Evolutionary conservation across 2,888 invertebrate species (phyloP), one percentile per base, ranked within the genome.

Genomic region (Alsophila aescularia): DNA sequence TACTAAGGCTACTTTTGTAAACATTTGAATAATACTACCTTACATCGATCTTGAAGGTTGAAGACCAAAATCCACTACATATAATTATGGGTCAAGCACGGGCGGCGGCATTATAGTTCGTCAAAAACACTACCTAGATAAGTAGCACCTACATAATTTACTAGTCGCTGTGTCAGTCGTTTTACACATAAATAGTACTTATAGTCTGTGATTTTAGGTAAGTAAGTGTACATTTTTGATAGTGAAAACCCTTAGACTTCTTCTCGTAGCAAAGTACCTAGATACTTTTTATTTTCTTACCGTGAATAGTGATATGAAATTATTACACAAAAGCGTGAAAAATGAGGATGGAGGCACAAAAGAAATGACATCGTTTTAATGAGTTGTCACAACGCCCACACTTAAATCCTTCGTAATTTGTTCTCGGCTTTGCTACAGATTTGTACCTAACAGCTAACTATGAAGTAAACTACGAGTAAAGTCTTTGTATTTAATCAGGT

Each of bases 291-390:
- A 18, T 16, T 16, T 41, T 41, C 14, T 9, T 36, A 10, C 37
- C 36, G 13, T 47, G 39, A 37, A 39, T n/a, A 39, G 16, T 7
- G 37, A 29, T 31, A 18, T 13, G 47, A 29, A 16, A 7, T 21
- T 15, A 42, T 47, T 32, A 24, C 36, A 53, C 42, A 27, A 44
- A 53, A 14, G 32, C 37, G 43, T 18, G 52, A 57, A 54, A 47
- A 54, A 54, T 56, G 21, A 50, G 27, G 29, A 18, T 34, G 14
- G 24, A 45, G 21, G 47, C 52, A 61, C 52, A 61, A 51, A 52
- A 50, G 39, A 49, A 54, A 44, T 44, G 32, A 35, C 49, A 29
- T 16, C 14, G 48, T 39, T 51, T 52, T 56, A 52, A 56, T 47
- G 43, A 56, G 42, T 15, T 49, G 39, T 35, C 49, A 18, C 51